phyloP scores from a whole-genome alignment of 1,140 invertebrate genomes.

The Hermatobates lingyangjiaoensis region DNA sequence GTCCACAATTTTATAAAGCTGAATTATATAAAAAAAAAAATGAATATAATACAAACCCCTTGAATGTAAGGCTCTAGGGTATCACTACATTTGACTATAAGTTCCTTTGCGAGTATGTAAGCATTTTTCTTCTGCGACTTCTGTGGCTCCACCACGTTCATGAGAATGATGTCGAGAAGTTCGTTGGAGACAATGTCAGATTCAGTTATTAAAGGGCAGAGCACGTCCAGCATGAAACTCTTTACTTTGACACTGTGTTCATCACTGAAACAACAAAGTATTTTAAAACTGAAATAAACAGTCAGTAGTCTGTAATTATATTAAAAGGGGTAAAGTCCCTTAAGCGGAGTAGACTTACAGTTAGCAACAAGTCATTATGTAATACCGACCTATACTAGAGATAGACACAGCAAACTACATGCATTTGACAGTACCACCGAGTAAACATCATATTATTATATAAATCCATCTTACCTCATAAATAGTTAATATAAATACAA shows the following conservation, averaged over 20 bases:
- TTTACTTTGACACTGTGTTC: constrained; percentile 91
- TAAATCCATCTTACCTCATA: no score
- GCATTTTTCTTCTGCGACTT: constrained; percentile 82
- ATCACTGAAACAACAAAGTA: constrained; percentile 45
- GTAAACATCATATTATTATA: no score
- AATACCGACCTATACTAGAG: no score
- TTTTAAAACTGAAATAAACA: no score
- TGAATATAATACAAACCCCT: constrained; percentile 39
- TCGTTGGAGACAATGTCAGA: constrained; percentile 88
- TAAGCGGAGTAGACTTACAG: no score
- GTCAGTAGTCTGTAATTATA: no score
- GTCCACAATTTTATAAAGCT: no score
- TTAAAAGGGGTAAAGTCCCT: no score
- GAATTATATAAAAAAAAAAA: not conserved
- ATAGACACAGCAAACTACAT: no score
- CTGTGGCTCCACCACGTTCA: constrained; percentile 89
- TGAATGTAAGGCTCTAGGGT: constrained; percentile 88
- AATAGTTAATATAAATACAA: no score
- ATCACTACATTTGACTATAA: constrained; percentile 75
- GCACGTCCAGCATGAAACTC: constrained; percentile 87
- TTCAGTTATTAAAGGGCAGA: constrained; percentile 84
- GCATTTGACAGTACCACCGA: no score
- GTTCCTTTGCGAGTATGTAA: constrained; percentile 74
- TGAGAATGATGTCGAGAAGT: constrained; percentile 79
- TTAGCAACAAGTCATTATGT: no score